These are phyloP conservation scores for Mesaphorura yosii DNA, from an alignment of 1,140 invertebrate species.

Conservation along the genomic window DNA sequence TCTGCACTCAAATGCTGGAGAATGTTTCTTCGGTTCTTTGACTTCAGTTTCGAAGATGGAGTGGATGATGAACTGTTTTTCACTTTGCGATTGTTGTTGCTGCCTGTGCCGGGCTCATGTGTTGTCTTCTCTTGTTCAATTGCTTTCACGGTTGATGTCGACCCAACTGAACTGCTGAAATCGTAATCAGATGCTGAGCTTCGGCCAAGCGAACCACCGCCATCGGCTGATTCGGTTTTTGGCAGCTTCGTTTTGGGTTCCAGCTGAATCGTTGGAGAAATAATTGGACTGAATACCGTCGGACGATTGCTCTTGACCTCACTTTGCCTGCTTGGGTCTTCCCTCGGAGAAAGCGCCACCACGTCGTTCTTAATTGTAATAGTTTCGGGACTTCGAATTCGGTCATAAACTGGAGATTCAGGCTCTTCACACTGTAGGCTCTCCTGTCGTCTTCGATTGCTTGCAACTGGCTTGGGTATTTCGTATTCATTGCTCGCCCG, in stretches of 20 bases:
- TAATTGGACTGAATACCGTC: neutral
- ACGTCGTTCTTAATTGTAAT: neutral
- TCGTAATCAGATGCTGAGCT: slow-evolving; percentile 38
- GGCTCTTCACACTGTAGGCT: neutral
- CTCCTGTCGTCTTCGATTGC: neutral
- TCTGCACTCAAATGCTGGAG: slow-evolving; percentile 51
- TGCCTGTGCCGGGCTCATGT: neutral
- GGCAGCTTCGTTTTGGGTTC: neutral
- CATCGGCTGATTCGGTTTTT: slow-evolving; percentile 32
- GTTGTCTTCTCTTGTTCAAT: neutral
- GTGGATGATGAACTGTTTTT: slow-evolving; percentile 7
- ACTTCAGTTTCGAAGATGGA: slow-evolving; percentile 38
- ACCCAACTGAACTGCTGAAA: slow-evolving; percentile 26
- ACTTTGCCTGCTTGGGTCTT: neutral
- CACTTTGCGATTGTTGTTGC: neutral
- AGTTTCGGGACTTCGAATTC: neutral
- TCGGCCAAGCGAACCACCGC: slow-evolving; percentile 39
- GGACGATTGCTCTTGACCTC: neutral
- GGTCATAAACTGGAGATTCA: neutral
- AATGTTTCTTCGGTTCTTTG: slow-evolving; percentile 39
- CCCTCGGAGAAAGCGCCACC: neutral
- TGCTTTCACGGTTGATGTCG: neutral
- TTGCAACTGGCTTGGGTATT: no score
- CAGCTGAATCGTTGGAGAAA: neutral
- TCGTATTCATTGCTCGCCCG: no score